Conservation (phyloP, 2,113 vertebrate species). For the Tenebrosternarchus preto region DNA sequence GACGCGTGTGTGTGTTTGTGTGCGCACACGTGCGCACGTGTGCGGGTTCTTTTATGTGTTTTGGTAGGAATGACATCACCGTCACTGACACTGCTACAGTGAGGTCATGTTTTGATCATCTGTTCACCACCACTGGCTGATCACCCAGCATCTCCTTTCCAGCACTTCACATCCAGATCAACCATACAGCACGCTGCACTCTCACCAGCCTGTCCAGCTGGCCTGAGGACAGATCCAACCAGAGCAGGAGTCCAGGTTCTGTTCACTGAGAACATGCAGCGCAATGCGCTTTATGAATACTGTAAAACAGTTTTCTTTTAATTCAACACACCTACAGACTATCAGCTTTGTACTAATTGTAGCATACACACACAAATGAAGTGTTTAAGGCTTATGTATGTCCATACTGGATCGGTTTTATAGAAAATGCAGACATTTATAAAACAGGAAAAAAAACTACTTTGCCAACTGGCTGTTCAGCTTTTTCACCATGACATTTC, state of each 20-base stretch:
- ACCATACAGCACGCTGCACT: neutral
- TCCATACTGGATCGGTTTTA: too few relatives aligned
- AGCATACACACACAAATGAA: too few relatives aligned
- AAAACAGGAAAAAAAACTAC: too few relatives aligned
- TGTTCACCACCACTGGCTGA: slow-evolving; percentile 23
- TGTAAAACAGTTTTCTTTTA: too few relatives aligned
- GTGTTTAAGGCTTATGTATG: too few relatives aligned
- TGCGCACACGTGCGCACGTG: neutral
- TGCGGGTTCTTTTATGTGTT: neutral
- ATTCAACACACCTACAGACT: too few relatives aligned
- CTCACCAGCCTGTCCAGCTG: neutral
- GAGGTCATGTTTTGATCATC: slow-evolving; percentile 4
- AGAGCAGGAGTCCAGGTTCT: neutral
- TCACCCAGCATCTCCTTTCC: slow-evolving; percentile 15
- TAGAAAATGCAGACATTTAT: too few relatives aligned
- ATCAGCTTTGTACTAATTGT: too few relatives aligned
- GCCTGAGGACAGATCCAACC: neutral
- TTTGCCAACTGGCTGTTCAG: too few relatives aligned
- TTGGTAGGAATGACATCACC: slow-evolving; percentile 6
- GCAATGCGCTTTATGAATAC: neutral
- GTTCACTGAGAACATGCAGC: neutral
- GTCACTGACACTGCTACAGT: neutral
- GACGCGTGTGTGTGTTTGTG: slow-evolving; percentile 8
- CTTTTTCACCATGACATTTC: too few relatives aligned
- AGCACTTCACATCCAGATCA: slow-evolving; percentile 11